phyloP scores from a whole-genome alignment of 2,797 vertebrate species.

The Poecile montanus region DNA sequence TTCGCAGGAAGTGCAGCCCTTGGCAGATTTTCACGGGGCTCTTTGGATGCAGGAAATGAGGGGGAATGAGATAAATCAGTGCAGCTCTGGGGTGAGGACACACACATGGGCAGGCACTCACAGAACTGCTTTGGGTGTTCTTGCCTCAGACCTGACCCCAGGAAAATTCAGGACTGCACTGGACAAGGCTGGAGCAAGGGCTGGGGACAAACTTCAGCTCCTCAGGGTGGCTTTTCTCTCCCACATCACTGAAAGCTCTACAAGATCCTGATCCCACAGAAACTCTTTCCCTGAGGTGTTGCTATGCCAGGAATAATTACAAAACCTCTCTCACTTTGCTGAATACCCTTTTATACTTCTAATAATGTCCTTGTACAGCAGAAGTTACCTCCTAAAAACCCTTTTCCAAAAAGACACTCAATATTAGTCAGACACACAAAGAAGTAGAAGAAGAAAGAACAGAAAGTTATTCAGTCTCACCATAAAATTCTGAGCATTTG shows the following conservation, averaged over 20 bases:
- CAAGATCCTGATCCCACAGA: not conserved
- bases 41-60: not conserved
- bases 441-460: not conserved
- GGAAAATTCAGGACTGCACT: not conserved
- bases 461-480: not conserved
- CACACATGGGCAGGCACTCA: fast-evolving
- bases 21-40: not conserved
- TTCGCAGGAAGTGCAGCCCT: not conserved
- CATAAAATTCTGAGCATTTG: constrained; percentile 24
- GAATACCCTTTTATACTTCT: not conserved
- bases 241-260: fast-evolving
- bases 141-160: not conserved
- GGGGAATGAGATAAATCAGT: not conserved
- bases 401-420: not conserved
- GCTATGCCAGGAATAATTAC: not conserved
- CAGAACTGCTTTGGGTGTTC: fast-evolving
- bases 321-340: not conserved
- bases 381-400: not conserved
- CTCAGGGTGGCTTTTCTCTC: not conserved
- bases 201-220: not conserved
- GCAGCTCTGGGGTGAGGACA: not conserved
- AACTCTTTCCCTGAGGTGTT: not conserved
- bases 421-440: too few relatives aligned
- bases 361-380: too few relatives aligned
- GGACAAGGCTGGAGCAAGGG: not conserved